Percentiles rank a stretch among this genome's conserved stretches.
Conservation (phyloP, 2,888 invertebrate species). For the Pseudeuparius sepicola region DNA sequence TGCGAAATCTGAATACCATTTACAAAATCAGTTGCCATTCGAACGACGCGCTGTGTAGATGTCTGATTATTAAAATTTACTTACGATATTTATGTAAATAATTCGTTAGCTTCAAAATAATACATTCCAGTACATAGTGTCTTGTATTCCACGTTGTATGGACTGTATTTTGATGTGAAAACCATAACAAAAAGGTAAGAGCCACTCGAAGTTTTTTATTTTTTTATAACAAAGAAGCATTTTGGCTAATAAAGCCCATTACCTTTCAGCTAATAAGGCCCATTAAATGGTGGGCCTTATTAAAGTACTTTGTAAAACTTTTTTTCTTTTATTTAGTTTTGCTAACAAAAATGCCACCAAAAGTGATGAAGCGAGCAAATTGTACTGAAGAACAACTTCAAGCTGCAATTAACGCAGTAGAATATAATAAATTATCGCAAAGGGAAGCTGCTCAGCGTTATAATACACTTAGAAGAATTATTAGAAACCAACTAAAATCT, state of each 20-base stretch:
- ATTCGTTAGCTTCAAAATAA: not conserved
- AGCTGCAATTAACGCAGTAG: conserved; percentile 11
- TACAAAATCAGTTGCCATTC: conserved; percentile 1
- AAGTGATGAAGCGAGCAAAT: conserved; percentile 13
- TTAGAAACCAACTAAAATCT: conserved; percentile 4
- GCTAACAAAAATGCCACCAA: conserved; percentile 11
- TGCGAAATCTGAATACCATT: conserved; percentile 1
- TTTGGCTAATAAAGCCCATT: too few relatives aligned
- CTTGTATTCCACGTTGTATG: conserved; percentile 1
- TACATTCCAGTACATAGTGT: conserved; percentile 1
- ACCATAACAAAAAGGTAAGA: conserved; percentile 3
- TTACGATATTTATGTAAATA: conserved; percentile 2
- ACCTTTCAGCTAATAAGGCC: too few relatives aligned
- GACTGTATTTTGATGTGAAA: conserved; percentile 2
- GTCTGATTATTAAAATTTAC: conserved; percentile 1
- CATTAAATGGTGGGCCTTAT: conserved; percentile 2
- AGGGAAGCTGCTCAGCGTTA: conserved; percentile 1
- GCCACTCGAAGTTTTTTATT: conserved; percentile 1
- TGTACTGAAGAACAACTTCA: conserved; percentile 11
- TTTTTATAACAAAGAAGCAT: too few relatives aligned
- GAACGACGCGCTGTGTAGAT: conserved; percentile 2
- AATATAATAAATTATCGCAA: conserved; percentile 3
- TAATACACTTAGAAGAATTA: conserved; percentile 6
- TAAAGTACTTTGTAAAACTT: conserved; percentile 4
- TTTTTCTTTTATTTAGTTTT: conserved; percentile 4